Base-by-base conservation (phyloP, 2,797 vertebrate species). In the Parauchenoglanis ngamensis region DNA sequence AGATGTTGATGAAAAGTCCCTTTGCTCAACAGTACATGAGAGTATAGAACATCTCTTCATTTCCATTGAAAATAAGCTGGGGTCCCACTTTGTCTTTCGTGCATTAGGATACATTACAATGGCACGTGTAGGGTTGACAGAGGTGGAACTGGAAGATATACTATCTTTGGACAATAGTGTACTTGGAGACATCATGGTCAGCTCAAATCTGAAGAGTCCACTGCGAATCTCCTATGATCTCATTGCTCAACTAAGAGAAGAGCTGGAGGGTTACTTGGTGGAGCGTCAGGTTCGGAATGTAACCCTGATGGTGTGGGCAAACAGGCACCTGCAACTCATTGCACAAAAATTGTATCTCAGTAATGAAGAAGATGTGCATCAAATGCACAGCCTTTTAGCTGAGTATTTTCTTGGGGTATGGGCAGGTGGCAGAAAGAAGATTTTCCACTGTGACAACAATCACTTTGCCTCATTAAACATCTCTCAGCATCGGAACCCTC, bases 381-480 rank as follows among this genome's bases (percentile, higher is more conserved):
- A 99, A 93, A 99, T 99, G 98, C 98, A 99, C 90, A 96, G 96
- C 19, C 96, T 98, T 87, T 94, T 99, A 90, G 98, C 98, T 0
- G 98, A 99, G 90, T 99, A 99, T 92, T 99, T 99, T 83, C 95
- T 99, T n/a, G 98, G 98, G 0, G 96, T 98, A 59, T 99, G 98
- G 98, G 97, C 98, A n/a, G 97, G 98, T 86, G 98, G 98, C 73
- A 95, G 98, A 91, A 98, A 98, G 90, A 99, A 99, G 92, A 97
- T 97, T 83, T 98, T 99, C 88, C 96, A 96, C 83, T 96, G 96
- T 4, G 96, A 96, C 91, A 96, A 95, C 93, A 97, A 96, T 91
- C 96, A 97, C 92, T 95, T 97, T n/a, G 96, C 97, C 86, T 97
- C 96, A 76, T 93, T 98, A 19, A 96, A 96, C 92, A 96, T 90